phyloP scores from a whole-genome alignment of 2,113 vertebrate species.

The Xenopus borealis region DNA sequence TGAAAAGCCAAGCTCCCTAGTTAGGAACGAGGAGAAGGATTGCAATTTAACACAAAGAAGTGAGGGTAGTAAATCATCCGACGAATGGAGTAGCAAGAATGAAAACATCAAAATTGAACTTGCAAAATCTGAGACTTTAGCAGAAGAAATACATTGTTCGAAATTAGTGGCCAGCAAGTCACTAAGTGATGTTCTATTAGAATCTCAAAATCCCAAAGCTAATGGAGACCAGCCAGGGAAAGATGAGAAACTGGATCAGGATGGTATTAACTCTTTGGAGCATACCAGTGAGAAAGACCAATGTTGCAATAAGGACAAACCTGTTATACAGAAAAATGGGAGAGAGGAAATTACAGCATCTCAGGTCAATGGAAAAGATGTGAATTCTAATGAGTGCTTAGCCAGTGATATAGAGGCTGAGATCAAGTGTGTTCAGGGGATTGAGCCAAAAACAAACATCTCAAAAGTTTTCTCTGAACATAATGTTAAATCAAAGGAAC shows the following conservation, averaged over 20 bases:
- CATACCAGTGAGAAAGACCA: constrained; percentile 50
- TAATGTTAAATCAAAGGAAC: constrained; percentile 67
- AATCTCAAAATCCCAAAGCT: constrained; percentile 53
- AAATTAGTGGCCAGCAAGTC: constrained; percentile 37
- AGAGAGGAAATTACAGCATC: constrained; percentile 56
- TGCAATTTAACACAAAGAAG: background rate
- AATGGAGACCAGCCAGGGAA: constrained; percentile 57
- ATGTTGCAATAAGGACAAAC: constrained; percentile 53
- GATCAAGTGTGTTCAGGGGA: constrained; percentile 50
- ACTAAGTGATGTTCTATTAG: constrained; percentile 37
- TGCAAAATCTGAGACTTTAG: constrained; percentile 51
- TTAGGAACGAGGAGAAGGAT: background rate
- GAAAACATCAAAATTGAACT: constrained; percentile 42
- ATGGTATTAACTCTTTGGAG: constrained; percentile 51
- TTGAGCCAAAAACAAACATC: constrained; percentile 71
- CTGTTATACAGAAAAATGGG: constrained; percentile 53
- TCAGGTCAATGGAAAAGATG: constrained; percentile 86
- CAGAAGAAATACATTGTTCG: constrained; percentile 50
- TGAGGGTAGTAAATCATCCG: constrained; percentile 49
- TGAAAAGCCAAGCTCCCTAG: background rate
- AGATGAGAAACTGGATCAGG: constrained; percentile 51
- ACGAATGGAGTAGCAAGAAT: constrained; percentile 48
- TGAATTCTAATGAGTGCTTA: constrained; percentile 53
- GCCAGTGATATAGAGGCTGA: constrained; percentile 62
- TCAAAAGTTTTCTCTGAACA: constrained; percentile 65